phyloP scores from a whole-genome alignment of 1,140 invertebrate species.

The Bathynomus jamesi region DNA sequence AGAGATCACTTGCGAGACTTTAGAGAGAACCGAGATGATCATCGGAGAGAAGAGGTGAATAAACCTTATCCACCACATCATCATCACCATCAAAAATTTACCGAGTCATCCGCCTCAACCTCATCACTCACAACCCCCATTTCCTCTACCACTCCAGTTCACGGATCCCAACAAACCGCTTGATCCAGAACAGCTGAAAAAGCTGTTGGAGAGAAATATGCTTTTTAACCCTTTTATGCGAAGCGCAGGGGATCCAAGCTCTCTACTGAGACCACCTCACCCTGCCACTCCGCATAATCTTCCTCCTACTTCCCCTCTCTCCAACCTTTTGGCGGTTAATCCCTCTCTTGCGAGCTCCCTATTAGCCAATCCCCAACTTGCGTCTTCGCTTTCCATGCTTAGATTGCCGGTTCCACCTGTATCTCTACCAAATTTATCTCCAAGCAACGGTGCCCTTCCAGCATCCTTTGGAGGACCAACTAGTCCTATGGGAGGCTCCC shows the following conservation, averaged over 20 bases:
- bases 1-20: neutral
- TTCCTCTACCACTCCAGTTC: neutral
- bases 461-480: slow-evolving; percentile 36
- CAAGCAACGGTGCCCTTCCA: slow-evolving; percentile 47
- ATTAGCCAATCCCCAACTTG: slow-evolving; percentile 31
- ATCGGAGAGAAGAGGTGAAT: slow-evolving; percentile 13
- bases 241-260: slow-evolving; percentile 21
- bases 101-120: slow-evolving; percentile 35
- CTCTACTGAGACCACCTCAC: slow-evolving; percentile 38
- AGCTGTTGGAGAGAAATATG: slow-evolving; percentile 34
- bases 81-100: slow-evolving; percentile 27
- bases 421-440: slow-evolving; percentile 52
- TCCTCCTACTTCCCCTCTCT: slow-evolving; percentile 33
- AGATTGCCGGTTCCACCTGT: slow-evolving; percentile 50
- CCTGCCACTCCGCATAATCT: slow-evolving; percentile 41
- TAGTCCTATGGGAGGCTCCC: slow-evolving; percentile 48
- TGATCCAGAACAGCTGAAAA: slow-evolving; percentile 33
- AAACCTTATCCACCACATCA: slow-evolving; percentile 17
- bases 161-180: slow-evolving; percentile 25
- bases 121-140: slow-evolving; percentile 41
- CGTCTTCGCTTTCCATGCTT: slow-evolving; percentile 33
- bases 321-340: slow-evolving; percentile 42
- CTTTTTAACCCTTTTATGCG: slow-evolving; percentile 33
- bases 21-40: slow-evolving; percentile 3
- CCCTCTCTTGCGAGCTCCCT: slow-evolving; percentile 31